Evolutionary conservation across 2,113 vertebrate genomes (phyloP).

Genomic region (Rhagologus leucostigma): DNA sequence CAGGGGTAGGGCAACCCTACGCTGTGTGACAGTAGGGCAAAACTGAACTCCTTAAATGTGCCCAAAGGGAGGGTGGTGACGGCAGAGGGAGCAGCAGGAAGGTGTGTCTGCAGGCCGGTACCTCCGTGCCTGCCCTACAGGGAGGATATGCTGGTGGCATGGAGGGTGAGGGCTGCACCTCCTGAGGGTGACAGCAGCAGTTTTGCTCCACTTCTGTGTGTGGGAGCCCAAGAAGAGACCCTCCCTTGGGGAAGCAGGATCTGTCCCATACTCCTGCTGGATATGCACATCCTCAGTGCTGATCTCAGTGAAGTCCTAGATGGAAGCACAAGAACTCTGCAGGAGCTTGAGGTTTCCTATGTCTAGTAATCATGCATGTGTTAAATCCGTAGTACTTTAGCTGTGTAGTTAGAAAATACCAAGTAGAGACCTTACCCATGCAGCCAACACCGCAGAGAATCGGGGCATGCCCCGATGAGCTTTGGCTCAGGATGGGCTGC

Average conservation of each 20-base stretch:
- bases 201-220: not conserved
- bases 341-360: not conserved
- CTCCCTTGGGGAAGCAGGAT: not conserved
- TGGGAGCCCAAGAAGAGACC: not conserved
- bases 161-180: not conserved
- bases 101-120: not conserved
- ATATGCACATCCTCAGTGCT: not conserved
- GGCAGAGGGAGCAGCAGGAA: not conserved
- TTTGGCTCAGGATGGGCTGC: not conserved
- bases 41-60: not conserved
- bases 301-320: not conserved
- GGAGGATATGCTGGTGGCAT: rapidly evolving
- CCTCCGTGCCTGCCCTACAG: not conserved
- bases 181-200: not conserved
- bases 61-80: not conserved
- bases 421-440: not conserved
- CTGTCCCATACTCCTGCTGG: not conserved
- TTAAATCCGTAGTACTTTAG: not conserved
- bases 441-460: not conserved
- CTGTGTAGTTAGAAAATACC: not conserved
- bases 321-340: not conserved
- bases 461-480: not conserved
- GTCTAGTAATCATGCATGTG: not conserved
- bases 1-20: rapidly evolving
- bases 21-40: not conserved